phyloP scores from a whole-genome alignment of 2,113 vertebrate genomes.

The Verasper variegatus region DNA sequence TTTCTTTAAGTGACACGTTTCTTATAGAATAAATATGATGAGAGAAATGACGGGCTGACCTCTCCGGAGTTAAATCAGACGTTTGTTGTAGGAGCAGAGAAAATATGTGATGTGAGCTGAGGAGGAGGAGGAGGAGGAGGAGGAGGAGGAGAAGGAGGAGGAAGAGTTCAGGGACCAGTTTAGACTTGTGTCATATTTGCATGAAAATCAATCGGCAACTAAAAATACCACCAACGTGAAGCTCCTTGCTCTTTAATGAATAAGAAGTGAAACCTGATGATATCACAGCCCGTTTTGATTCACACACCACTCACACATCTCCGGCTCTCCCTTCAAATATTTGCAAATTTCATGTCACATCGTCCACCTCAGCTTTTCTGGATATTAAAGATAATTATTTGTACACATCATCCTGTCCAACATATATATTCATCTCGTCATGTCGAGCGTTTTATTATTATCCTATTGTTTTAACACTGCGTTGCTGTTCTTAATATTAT shows the following conservation, averaged over 20 bases:
- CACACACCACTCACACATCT: neutral
- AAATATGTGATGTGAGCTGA: slow-evolving; percentile 26
- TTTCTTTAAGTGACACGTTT: slow-evolving; percentile 12
- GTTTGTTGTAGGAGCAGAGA: slow-evolving; percentile 8
- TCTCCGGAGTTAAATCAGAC: neutral
- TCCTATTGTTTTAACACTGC: neutral
- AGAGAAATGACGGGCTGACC: neutral
- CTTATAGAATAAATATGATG: neutral
- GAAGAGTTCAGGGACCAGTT: slow-evolving; percentile 12
- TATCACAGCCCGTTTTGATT: neutral
- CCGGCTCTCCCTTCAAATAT: neutral
- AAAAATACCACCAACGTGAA: neutral
- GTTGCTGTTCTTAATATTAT: neutral
- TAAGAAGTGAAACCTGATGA: neutral
- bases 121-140: slow-evolving; percentile 39
- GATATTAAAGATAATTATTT: slow-evolving; percentile 14
- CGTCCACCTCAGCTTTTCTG: neutral
- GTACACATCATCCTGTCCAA: neutral
- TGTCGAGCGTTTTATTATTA: neutral
- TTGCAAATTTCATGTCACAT: neutral
- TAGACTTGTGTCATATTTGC: slow-evolving; percentile 29
- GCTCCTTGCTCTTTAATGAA: neutral
- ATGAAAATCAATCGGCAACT: slow-evolving; percentile 22
- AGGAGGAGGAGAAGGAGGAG: slow-evolving; percentile 21
- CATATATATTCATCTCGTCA: no score